These are phyloP conservation scores for Paramuricea clavata DNA, from an alignment of 92 coral and sea anemone genomes.

Conservation along the genomic window DNA sequence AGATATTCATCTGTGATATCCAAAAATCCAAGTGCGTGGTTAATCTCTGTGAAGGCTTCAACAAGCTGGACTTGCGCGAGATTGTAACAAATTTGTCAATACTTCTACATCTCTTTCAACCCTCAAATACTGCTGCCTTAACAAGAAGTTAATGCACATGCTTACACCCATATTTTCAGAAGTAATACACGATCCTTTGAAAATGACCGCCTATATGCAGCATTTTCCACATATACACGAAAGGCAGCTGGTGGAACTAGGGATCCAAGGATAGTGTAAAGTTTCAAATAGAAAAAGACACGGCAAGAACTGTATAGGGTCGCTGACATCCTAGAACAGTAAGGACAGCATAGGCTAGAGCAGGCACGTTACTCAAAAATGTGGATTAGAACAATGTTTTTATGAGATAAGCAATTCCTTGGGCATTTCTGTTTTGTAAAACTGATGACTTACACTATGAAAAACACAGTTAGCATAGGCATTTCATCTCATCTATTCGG, in stretches of 20 bases:
- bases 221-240: not conserved
- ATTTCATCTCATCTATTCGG: too few species aligned
- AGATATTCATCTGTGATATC: slow-evolving; percentile 47
- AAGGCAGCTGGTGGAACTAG: slow-evolving; percentile 75
- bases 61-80: not conserved
- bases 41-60: not conserved
- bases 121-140: not conserved
- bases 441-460: too few species aligned
- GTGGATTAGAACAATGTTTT: too few species aligned
- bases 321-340: too few species aligned
- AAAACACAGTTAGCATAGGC: too few species aligned
- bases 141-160: slow-evolving; percentile 1
- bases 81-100: not conserved
- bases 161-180: not conserved
- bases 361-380: too few species aligned
- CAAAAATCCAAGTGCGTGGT: not conserved
- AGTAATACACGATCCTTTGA: not conserved
- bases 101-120: slow-evolving; percentile 12
- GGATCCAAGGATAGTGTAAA: too few species aligned
- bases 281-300: too few species aligned
- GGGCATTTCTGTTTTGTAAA: too few species aligned
- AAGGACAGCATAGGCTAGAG: too few species aligned
- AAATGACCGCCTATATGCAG: not conserved
- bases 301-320: too few species aligned
- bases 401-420: too few species aligned